Base-by-base conservation (phyloP, 2,113 vertebrate genomes). In the Clarias magur region DNA sequence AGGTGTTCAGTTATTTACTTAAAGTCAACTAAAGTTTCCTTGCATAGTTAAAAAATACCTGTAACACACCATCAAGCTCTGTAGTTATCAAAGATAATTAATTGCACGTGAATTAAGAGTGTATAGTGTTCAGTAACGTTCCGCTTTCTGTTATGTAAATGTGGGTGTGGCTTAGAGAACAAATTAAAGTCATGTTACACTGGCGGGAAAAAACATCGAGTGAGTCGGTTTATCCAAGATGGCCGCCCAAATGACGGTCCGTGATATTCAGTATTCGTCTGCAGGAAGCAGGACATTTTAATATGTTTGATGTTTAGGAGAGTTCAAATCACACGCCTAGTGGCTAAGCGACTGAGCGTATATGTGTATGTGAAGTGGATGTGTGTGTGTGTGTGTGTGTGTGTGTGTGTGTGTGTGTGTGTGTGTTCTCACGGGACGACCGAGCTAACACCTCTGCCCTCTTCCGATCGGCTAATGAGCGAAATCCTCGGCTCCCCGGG, bases 381-480 rank as follows among this genome's bases (percentile, higher is more conserved):
- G 57, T 63, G 84, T n/a, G n/a, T n/a, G n/a, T n/a, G n/a, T n/a
- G n/a, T n/a, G n/a, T n/a, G n/a, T n/a, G n/a, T n/a, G n/a, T n/a
- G n/a, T n/a, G n/a, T n/a, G n/a, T n/a, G n/a, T n/a, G n/a, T n/a
- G n/a, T n/a, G n/a, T n/a, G n/a, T n/a, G n/a, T n/a, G n/a, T n/a
- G n/a, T 89, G 84, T 87, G 70, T 91, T 92, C 93, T 91, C 88
- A 11, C 72, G 91, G 93, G 90, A 89, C 86, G 88, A 62, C 87
- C 83, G 30, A 91, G 91, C 93, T 93, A 91, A 91, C 89, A 86
- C 92, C 92, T 93, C 90, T 63, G 78, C 89, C 91, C 89, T 90
- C 88, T 86, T 87, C 70, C 34, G 89, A 89, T 90, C 90, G 91
- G 89, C 90, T 95, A 94, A 94, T 95, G 92, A 95, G 91, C 88